Conservation (phyloP, 1,140 invertebrate genomes). For the Plodia interpunctella region DNA sequence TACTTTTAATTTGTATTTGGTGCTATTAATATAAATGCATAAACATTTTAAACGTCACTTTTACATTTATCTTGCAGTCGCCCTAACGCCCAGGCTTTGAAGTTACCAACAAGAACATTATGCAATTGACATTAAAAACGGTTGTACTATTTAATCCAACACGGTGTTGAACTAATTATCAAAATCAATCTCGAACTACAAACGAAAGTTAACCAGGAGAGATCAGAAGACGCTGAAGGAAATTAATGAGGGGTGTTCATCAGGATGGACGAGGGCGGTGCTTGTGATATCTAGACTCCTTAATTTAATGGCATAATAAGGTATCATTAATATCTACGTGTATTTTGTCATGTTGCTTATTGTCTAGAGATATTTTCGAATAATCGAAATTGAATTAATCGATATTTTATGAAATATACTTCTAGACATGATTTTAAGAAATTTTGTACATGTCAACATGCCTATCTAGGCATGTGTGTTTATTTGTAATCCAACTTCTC, state of each 20-base stretch:
- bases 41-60: too few relatives aligned
- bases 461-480: too few relatives aligned
- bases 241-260: slow-evolving; percentile 24
- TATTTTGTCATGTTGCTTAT: background rate
- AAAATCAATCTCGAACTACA: slow-evolving; percentile 22
- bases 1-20: too few relatives aligned
- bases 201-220: slow-evolving; percentile 25
- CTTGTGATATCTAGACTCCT: background rate
- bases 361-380: too few relatives aligned
- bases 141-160: slow-evolving; percentile 12
- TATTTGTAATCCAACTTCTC: too few relatives aligned
- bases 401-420: background rate
- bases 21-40: too few relatives aligned
- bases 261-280: slow-evolving; percentile 28
- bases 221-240: slow-evolving; percentile 24
- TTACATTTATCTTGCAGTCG: background rate
- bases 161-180: slow-evolving; percentile 17
- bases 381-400: background rate
- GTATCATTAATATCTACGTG: background rate
- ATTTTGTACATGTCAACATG: too few relatives aligned
- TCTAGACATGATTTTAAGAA: too few relatives aligned
- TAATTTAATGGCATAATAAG: background rate
- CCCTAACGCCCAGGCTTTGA: background rate
- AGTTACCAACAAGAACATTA: background rate
- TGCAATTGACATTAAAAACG: background rate